Percentiles rank a stretch among this genome's conserved stretches.
These are phyloP conservation scores for Coenonympha arcania DNA, from an alignment of 2,888 invertebrate genomes.

Conservation along the genomic window DNA sequence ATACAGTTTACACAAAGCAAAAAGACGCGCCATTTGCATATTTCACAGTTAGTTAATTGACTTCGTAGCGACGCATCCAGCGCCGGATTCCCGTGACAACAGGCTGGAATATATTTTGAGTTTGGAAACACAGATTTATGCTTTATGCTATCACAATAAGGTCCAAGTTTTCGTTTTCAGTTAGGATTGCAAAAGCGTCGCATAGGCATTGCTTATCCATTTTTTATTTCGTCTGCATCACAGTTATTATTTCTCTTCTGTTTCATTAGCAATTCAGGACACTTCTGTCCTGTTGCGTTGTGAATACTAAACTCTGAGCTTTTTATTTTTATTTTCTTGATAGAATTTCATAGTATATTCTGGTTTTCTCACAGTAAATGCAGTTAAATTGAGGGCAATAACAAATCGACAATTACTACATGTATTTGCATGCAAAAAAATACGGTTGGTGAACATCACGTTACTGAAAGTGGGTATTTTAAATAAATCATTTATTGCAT, in stretches of 20 bases:
- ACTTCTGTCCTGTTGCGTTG: background rate
- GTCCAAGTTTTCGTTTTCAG: background rate
- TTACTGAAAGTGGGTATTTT: too few relatives aligned
- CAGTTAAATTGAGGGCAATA: too few relatives aligned
- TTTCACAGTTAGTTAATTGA: conserved; percentile 57
- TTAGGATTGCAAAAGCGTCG: background rate
- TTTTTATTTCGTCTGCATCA: conserved; percentile 18
- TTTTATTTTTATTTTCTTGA: background rate
- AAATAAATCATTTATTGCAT: too few relatives aligned
- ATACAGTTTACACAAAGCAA: conserved; percentile 26
- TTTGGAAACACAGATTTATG: conserved; percentile 7
- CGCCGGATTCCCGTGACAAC: conserved; percentile 32
- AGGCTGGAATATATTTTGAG: conserved; percentile 24
- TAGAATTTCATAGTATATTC: background rate
- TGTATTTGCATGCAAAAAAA: too few relatives aligned
- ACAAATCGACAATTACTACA: too few relatives aligned
- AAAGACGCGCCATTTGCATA: conserved; percentile 44
- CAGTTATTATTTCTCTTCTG: conserved; percentile 8
- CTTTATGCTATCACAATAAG: conserved; percentile 13
- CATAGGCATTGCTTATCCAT: conserved; percentile 19
- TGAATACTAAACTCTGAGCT: background rate
- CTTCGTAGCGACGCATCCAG: conserved; percentile 40
- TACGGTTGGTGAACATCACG: too few relatives aligned
- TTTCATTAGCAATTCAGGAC: conserved; percentile 7
- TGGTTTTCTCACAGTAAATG: too few relatives aligned